Base-by-base conservation (phyloP, 2,888 invertebrate genomes). In the Sclerodermus sp. region DNA sequence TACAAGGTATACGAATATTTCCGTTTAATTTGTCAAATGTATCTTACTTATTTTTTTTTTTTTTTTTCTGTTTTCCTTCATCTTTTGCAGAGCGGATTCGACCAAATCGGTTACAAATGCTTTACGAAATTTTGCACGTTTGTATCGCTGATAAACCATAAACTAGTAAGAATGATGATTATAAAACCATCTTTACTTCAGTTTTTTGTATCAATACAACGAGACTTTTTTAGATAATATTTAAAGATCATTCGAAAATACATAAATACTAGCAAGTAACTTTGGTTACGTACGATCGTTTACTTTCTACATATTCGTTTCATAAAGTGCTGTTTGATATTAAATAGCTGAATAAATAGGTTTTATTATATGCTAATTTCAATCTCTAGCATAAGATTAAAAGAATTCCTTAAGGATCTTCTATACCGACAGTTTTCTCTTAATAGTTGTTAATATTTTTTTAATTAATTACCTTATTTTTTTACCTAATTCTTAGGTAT, bases 41-140 rank as follows among this genome's bases (percentile, higher is more conserved):
- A 14, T 14, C 16, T 13, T 30, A 45, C 12, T 34, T 13, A 12
- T 4, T n/a, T 8, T 36, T 18, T 41, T 57, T 58, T 58, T 50
- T 61, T 60, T 73, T 65, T n/a, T n/a, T n/a, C n/a, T n/a, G n/a
- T n/a, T n/a, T n/a, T n/a, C n/a, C n/a, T n/a, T n/a, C n/a, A n/a
- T n/a, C 69, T 67, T 55, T 85, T 84, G 55, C 83, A 88, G 90
- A 74, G 85, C 90, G 46, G 87, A 90, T 55, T 87, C 88, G 71
- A 82, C 87, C 55, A 93, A 93, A 79, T 85, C 88, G 55, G 86
- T 93, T 67, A 87, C 89, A 4, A 82, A 87, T 68, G 85, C 91
- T 50, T 80, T 96, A 43, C 86, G 90, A 73, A 92, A 91, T 73
- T 92, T 96, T 76, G 87, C 91, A 45, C 85, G 91, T 66, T 84